phyloP scores from a whole-genome alignment of 2,797 vertebrate genomes.

The Cichlasoma orientale region DNA sequence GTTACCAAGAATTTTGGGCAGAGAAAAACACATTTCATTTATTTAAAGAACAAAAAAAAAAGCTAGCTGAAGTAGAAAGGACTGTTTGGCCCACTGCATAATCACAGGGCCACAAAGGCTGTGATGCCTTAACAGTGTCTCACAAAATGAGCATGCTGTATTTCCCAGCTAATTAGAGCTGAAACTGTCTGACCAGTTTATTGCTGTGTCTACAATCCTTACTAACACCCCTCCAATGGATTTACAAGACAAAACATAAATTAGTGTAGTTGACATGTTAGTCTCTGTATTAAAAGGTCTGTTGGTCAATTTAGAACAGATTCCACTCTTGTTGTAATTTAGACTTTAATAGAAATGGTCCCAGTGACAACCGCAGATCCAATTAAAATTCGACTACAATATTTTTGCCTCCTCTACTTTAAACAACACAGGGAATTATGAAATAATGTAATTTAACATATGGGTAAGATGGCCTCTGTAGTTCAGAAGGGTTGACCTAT shows the following conservation, averaged over 20 bases:
- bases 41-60: neutral
- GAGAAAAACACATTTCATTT: no score
- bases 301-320: neutral
- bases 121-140: neutral
- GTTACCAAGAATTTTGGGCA: neutral
- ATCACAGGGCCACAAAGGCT: neutral
- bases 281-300: neutral
- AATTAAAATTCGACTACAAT: neutral
- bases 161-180: constrained; percentile 1
- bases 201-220: neutral
- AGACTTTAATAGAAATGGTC: neutral
- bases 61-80: neutral
- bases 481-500: neutral
- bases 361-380: neutral
- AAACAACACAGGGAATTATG: neutral
- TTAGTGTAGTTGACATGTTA: neutral
- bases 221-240: neutral
- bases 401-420: neutral
- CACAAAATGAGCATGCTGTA: neutral
- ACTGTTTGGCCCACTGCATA: neutral
- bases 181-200: neutral
- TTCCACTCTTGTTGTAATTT: neutral
- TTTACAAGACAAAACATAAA: neutral
- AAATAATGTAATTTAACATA: neutral
- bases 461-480: neutral